Evolutionary conservation across 2,888 invertebrate species (phyloP).

Genomic region (Cerastoderma edule): DNA sequence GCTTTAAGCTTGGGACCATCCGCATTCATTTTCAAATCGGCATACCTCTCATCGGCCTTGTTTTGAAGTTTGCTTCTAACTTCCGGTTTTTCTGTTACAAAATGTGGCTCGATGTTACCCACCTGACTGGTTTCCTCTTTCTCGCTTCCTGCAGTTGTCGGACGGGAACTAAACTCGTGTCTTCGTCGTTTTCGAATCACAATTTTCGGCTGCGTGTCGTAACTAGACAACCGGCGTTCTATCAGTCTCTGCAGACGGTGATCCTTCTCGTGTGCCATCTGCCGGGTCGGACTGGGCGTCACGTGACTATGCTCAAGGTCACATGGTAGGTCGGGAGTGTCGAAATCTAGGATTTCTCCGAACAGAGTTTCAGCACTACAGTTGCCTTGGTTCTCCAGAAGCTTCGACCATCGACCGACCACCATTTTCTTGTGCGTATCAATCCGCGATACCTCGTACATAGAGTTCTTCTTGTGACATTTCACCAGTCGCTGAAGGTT

Average conservation of each 20-base stretch:
- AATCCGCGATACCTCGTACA: slow-evolving; percentile 41
- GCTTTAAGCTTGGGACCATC: slow-evolving; percentile 1
- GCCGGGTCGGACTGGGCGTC: not conserved
- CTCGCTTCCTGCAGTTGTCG: not conserved
- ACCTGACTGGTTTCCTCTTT: not conserved
- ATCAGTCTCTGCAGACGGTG: slow-evolving; percentile 5
- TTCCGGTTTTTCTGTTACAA: slow-evolving; percentile 49
- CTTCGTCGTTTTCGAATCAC: not conserved
- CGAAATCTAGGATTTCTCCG: slow-evolving; percentile 46
- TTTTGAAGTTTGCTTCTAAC: slow-evolving; percentile 40
- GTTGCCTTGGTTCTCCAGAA: slow-evolving; percentile 46
- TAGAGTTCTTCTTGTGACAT: slow-evolving; percentile 52
- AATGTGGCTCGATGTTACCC: slow-evolving; percentile 7
- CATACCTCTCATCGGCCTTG: not conserved
- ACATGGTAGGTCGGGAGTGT: not conserved
- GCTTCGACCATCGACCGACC: slow-evolving; percentile 47
- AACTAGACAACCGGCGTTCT: slow-evolving; percentile 9
- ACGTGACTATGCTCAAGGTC: not conserved
- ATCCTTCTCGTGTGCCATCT: slow-evolving; percentile 12
- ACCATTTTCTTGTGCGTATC: slow-evolving; percentile 50
- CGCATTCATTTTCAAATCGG: slow-evolving; percentile 3
- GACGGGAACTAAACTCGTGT: slow-evolving; percentile 1
- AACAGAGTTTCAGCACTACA: slow-evolving; percentile 44
- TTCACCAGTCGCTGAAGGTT: slow-evolving; percentile 59
- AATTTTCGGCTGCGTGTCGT: slow-evolving; percentile 7